Base-by-base conservation (phyloP, 2,113 vertebrate species). In the Mastomys coucha region DNA sequence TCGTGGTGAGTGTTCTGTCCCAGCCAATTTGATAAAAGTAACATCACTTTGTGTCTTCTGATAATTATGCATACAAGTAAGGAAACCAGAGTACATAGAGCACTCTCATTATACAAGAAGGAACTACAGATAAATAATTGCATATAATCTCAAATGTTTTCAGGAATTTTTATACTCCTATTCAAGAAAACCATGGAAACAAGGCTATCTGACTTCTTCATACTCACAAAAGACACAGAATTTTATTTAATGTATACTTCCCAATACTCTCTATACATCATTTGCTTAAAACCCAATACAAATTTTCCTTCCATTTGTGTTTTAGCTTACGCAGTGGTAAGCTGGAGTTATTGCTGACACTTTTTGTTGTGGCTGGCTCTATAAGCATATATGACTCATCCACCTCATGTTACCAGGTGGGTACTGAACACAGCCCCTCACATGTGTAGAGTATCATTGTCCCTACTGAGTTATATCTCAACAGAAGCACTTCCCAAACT, bases 1-100 rank as follows among this genome's bases (percentile, higher is more conserved):
- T 53, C 2, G 26, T 88, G 13, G 45, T 13, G 12, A 16, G 1
- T 78, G 33, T 49, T 33, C 6, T 92, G 45, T 75, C 5, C 1
- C n/a, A 93, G 16, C 0, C 1, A 51, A 20, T 87, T 10, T 87
- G 49, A 67, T 24, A 63, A 65, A 16, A 11, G 9, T 80, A 69
- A 7, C 1, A 8, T 11, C n/a, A 26, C 8, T 56, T 20, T 75
- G 4, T 60, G 3, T 26, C 36, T 2, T 39, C 1, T 28, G 2
- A 28, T 42, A 84, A 84, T 63, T 42, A 42, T 28, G 22, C 10
- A 56, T 28, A 28, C n/a, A 84, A 2, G 14, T 42, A 22, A 28
- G n/a, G n/a, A n/a, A 60, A 42, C 2, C 7, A 60, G n/a, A 42
- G 6, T 42, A 84, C 4, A 22, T 8, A 0, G 53, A 84, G 42